Conservation (phyloP, 1,140 invertebrate species). For the Drosophila athabasca region DNA sequence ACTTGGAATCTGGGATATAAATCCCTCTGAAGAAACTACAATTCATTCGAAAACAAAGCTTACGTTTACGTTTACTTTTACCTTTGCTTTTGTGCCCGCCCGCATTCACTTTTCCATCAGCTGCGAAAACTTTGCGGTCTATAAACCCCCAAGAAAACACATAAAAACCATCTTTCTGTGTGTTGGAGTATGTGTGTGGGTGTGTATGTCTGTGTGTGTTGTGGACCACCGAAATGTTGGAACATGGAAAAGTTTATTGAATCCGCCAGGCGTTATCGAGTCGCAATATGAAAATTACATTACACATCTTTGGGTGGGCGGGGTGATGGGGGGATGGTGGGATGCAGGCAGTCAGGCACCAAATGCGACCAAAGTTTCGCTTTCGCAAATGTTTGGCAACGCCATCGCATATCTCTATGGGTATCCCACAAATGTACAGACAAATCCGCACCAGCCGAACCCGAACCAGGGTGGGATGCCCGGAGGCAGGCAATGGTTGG, state of each 20-base stretch:
- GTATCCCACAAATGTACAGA: conserved; percentile 52
- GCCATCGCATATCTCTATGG: conserved; percentile 10
- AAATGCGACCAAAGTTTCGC: conserved; percentile 55
- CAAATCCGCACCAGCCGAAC: conserved; percentile 21
- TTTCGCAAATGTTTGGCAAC: conserved; percentile 42
- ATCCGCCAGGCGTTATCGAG: conserved; percentile 50
- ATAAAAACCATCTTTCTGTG: conserved; percentile 33
- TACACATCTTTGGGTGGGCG: conserved; percentile 37
- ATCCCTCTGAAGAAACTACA: not conserved
- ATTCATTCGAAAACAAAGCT: conserved; percentile 24
- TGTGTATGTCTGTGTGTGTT: conserved; percentile 26
- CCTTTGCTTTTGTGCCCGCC: not conserved
- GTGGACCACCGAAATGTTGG: conserved; percentile 55
- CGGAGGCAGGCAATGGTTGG: too few relatives aligned
- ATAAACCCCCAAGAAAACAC: too few relatives aligned
- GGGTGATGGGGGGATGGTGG: too few relatives aligned
- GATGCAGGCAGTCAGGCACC: conserved; percentile 2
- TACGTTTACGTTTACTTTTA: conserved; percentile 13
- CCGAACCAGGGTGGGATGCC: not conserved
- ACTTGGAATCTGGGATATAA: not conserved
- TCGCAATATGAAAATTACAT: conserved; percentile 56
- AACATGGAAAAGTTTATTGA: conserved; percentile 69
- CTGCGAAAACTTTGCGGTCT: conserved; percentile 27
- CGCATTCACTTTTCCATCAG: conserved; percentile 7
- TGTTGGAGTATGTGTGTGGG: conserved; percentile 4